These are phyloP conservation scores for Carpatolechia fugitivella DNA, from an alignment of 2,888 invertebrate species.

Conservation along the genomic window DNA sequence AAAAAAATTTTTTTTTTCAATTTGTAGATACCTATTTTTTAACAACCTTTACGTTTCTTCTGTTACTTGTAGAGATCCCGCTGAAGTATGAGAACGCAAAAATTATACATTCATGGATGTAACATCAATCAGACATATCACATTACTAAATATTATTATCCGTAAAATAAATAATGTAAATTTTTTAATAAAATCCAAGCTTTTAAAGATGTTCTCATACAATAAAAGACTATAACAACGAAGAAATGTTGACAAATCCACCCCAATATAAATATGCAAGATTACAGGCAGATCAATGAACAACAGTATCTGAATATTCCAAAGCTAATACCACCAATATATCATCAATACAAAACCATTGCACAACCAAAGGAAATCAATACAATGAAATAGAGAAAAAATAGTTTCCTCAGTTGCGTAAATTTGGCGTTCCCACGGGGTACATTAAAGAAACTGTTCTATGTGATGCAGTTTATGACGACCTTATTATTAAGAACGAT, in stretches of 20 bases:
- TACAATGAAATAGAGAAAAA: constrained; percentile 41
- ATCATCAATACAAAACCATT: constrained; percentile 41
- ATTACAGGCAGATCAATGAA: constrained; percentile 3
- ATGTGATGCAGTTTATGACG: background rate
- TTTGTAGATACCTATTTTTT: no score
- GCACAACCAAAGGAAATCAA: constrained; percentile 43
- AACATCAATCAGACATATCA: background rate
- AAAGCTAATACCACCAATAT: constrained; percentile 31
- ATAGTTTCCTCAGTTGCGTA: constrained; percentile 59
- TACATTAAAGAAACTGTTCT: constrained; percentile 17
- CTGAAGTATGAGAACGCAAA: background rate
- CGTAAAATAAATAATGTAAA: no score
- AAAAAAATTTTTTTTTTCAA: no score
- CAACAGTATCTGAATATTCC: constrained; percentile 8
- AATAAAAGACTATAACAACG: background rate
- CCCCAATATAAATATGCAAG: constrained; percentile 10
- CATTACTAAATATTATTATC: background rate
- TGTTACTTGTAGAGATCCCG: no score
- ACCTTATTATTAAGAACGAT: background rate
- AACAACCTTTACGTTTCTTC: no score
- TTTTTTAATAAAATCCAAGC: background rate
- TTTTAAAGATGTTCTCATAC: background rate
- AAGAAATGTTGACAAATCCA: no score
- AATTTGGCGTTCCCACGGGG: constrained; percentile 68
- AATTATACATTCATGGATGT: background rate